phyloP scores from a whole-genome alignment of 2,797 vertebrate species.

The Urosaurus nigricauda region DNA sequence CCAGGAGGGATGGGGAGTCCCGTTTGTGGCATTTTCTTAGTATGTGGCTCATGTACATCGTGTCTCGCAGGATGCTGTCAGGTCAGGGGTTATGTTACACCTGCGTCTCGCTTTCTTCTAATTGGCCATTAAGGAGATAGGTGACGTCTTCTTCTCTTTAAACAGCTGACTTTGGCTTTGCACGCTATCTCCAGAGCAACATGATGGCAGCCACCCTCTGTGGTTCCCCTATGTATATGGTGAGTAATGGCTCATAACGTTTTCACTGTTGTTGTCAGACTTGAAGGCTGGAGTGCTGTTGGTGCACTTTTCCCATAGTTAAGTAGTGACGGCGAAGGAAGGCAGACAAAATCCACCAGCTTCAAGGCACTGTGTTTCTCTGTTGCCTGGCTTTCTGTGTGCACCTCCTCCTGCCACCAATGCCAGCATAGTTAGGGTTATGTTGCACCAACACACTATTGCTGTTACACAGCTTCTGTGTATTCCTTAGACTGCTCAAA shows the following conservation, averaged over 20 bases:
- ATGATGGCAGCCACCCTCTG: conserved; percentile 99
- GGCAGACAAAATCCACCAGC: too few relatives aligned
- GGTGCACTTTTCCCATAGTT: too few relatives aligned
- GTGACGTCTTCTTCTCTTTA: conserved; percentile 56
- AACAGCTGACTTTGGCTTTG: conserved; percentile 97
- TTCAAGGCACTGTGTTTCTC: too few relatives aligned
- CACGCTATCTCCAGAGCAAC: conserved; percentile 97
- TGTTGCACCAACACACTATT: too few relatives aligned
- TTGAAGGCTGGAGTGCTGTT: neutral
- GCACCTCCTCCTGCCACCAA: too few relatives aligned
- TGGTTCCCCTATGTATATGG: conserved; percentile 99
- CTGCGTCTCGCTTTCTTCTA: conserved; percentile 33
- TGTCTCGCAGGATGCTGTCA: conserved; percentile 2
- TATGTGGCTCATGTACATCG: conserved; percentile 8
- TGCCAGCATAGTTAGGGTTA: too few relatives aligned
- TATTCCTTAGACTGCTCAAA: neutral
- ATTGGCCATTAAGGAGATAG: conserved; percentile 3
- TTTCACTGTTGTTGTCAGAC: neutral
- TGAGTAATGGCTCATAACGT: conserved; percentile 73
- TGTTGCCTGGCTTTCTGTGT: too few relatives aligned
- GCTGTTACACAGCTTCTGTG: neutral
- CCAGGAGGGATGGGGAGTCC: neutral
- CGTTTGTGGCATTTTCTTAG: neutral
- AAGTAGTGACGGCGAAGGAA: too few relatives aligned
- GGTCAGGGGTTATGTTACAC: conserved; percentile 14